A percentile compares a stretch with the other conserved stretches of the same genome.
Conservation (phyloP, 1,140 invertebrate species). For the Diploscapter pachys region DNA sequence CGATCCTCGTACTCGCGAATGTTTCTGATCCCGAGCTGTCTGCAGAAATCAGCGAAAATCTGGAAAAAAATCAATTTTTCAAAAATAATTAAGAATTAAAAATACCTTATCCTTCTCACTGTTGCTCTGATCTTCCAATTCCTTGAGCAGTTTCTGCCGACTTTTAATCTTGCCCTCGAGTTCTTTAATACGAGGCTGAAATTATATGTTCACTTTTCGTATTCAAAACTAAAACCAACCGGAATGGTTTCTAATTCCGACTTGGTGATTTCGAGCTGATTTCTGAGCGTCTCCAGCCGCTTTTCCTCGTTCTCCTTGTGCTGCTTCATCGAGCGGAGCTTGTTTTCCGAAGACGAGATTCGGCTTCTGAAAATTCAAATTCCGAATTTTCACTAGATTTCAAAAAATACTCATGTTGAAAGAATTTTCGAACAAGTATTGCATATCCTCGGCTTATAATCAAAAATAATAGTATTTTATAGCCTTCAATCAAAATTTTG, state of each 20-base stretch:
- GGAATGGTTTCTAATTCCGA: constrained; percentile 74
- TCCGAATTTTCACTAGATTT: background rate
- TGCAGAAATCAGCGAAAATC: constrained; percentile 89
- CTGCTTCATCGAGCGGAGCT: background rate
- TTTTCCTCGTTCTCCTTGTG: constrained; percentile 62
- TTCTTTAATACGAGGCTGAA: background rate
- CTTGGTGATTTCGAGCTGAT: constrained; percentile 70
- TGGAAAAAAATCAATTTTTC: too few species aligned
- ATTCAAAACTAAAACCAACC: constrained; percentile 60
- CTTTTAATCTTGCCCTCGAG: too few species aligned
- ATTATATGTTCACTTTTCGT: constrained; percentile 60
- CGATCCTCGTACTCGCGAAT: constrained; percentile 96
- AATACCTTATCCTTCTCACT: constrained; percentile 62
- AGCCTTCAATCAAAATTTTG: too few species aligned
- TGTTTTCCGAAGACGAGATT: background rate
- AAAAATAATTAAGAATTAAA: too few species aligned
- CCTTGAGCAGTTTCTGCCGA: too few species aligned
- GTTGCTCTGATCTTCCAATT: too few species aligned
- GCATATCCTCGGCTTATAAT: too few species aligned
- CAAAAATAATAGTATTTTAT: too few species aligned
- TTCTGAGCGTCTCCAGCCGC: constrained; percentile 65
- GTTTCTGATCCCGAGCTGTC: constrained; percentile 87
- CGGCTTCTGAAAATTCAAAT: background rate
- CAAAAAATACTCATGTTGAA: too few species aligned
- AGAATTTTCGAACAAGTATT: background rate